A percentile compares a stretch with the other conserved stretches of the same genome.
Evolutionary conservation across 2,797 vertebrate genomes (phyloP).

Genomic region (Etheostoma perlongum): DNA sequence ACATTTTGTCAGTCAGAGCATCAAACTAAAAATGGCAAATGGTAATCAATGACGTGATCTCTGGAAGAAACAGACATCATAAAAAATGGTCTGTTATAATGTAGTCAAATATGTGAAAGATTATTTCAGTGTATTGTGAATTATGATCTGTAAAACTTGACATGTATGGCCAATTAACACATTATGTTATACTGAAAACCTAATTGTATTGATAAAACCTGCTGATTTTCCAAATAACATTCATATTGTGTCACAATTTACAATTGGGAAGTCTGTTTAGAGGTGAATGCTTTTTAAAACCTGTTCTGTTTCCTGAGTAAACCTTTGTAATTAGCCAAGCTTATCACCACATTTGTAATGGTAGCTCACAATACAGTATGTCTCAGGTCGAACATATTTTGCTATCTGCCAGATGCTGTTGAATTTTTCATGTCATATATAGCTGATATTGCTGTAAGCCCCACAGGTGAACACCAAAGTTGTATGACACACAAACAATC

Average conservation of each 20-base stretch:
- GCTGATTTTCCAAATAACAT: not conserved
- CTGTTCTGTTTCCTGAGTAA: not conserved
- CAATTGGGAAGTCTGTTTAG: not conserved
- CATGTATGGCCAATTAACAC: not conserved
- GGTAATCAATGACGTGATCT: constrained; percentile 14
- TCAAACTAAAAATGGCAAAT: constrained; percentile 21
- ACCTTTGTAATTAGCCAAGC: not conserved
- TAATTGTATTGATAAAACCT: not conserved
- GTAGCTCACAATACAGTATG: not conserved
- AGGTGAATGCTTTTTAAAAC: not conserved
- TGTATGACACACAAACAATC: not conserved
- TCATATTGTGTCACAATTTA: not conserved
- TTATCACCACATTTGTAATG: not conserved
- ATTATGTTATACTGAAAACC: not conserved
- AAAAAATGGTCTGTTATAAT: not conserved
- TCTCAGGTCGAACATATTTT: not conserved
- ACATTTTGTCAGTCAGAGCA: constrained; percentile 6
- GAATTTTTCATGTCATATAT: constrained; percentile 1
- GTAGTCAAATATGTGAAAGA: not conserved
- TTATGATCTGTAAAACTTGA: not conserved
- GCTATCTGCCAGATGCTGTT: constrained; percentile 3
- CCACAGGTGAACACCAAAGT: not conserved
- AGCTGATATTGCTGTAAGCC: not conserved
- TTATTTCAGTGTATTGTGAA: not conserved
- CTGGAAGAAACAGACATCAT: not conserved